phyloP scores from a whole-genome alignment of 2,113 vertebrate genomes.

The Plecturocebus donacophilus region DNA sequence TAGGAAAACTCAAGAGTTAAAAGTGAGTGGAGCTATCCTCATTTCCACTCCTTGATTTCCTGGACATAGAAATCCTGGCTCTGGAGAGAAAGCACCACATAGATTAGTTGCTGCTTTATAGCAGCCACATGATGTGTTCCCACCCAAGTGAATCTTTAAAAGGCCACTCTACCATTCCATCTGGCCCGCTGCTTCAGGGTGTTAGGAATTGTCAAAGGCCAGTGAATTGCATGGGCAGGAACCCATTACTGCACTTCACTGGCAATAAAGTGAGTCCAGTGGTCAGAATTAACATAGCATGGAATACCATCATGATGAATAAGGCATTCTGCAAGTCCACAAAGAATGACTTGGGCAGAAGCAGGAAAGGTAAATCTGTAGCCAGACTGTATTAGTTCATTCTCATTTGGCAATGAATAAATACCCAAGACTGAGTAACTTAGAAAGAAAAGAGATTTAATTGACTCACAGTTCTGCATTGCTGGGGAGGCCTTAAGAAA shows the following conservation, averaged over 20 bases:
- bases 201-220: not conserved
- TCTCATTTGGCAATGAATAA: too few relatives aligned
- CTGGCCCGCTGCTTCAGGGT: not conserved
- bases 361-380: not conserved
- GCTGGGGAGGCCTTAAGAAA: too few relatives aligned
- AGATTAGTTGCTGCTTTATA: not conserved
- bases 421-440: too few relatives aligned
- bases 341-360: constrained; percentile 25
- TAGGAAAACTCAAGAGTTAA: not conserved
- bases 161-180: not conserved
- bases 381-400: not conserved
- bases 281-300: not conserved
- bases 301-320: not conserved
- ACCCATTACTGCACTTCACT: not conserved
- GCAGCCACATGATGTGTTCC: not conserved
- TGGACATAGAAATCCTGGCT: not conserved
- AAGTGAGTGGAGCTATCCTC: not conserved
- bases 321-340: not conserved
- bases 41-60: not conserved
- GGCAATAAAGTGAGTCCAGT: not conserved
- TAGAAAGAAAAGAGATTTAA: too few relatives aligned
- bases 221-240: not conserved
- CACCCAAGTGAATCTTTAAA: not conserved
- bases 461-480: too few relatives aligned
- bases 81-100: not conserved